Evolutionary conservation across 2,797 vertebrate species (phyloP), one percentile per base, ranked within the genome.

Genomic region (Eulemur albifrons): DNA sequence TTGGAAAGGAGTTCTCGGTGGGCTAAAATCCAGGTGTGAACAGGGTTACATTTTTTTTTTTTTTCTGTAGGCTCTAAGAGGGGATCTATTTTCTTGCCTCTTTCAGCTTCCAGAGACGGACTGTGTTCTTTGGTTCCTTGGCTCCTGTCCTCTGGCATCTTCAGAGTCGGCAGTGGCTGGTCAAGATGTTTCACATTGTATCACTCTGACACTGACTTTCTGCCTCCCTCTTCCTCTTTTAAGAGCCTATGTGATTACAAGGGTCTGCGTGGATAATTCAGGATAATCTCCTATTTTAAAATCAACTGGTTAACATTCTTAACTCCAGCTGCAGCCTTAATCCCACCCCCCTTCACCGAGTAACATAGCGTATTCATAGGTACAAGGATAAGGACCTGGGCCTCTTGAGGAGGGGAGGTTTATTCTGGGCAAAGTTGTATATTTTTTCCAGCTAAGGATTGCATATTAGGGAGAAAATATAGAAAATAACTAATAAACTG

Each of bases 311-410:
- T 59, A 40, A 9, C 38, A 75, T 25, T 18, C 20, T 6, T 54
- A 50, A 32, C 80, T 95, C 59, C 8, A 14, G 13, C 48, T 48
- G 20, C 18, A 90, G 50, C 8, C 20, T 90, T 48, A 91, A 75
- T 67, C 52, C 11, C 40, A 48, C 17, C 8, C 18, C 12, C 3
- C 0, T 3, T 15, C 7, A 1, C 13, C 0, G 27, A 14, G 5
- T 32, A 27, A 65, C 20, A 6, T 23, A 27, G 59, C 25, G 7
- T 50, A 48, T 61, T 83, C 3, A 25, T 50, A 10, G 38, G 13
- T 83, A 10, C n/a, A 38, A 20, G 45, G 17, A 65, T 77, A 54
- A 77, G 27, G n/a, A n/a, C 7, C 1, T 45, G 61, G 40, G 3
- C 32, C 54, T 48, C 48, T 35, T 20, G 8, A 2, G 13, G 3